Percentiles rank a stretch among this genome's conserved stretches.
Evolutionary conservation across 2,888 invertebrate species (phyloP).

Genomic region (Zelleria hepariella): DNA sequence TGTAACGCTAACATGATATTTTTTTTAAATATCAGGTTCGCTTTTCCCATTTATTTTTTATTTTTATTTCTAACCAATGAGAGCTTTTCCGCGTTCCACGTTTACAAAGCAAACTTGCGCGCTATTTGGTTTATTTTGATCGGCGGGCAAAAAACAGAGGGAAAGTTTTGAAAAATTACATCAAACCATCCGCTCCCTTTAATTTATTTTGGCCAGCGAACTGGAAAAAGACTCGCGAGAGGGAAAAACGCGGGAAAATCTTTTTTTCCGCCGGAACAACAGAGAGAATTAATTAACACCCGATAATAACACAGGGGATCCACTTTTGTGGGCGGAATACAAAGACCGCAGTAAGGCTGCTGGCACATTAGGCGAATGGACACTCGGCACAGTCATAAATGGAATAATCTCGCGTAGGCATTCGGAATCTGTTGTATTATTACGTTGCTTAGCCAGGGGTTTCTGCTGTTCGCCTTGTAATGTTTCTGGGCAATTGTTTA

Average conservation of each 20-base stretch:
- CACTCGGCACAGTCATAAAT: background rate
- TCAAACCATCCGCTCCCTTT: background rate
- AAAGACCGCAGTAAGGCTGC: background rate
- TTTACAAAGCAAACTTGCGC: background rate
- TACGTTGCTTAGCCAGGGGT: background rate
- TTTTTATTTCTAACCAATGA: background rate
- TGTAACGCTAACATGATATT: too few relatives aligned
- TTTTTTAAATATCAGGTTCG: background rate
- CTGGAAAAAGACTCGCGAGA: background rate
- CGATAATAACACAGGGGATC: conserved; percentile 2
- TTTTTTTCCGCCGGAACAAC: background rate
- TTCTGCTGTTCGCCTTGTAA: background rate
- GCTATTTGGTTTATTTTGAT: background rate
- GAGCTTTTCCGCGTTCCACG: background rate
- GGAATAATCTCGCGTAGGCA: background rate
- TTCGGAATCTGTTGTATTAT: background rate
- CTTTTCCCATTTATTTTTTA: background rate
- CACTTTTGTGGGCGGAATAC: background rate
- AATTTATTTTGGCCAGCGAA: conserved; percentile 2
- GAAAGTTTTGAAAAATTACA: background rate
- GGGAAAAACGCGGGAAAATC: background rate
- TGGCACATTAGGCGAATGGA: background rate
- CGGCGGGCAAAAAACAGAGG: background rate
- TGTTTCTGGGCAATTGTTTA: background rate
- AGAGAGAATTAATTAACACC: conserved; percentile 2